A percentile compares a stretch with the other conserved stretches of the same genome.
phyloP scores from a whole-genome alignment of 2,888 invertebrate species.

The Frankliniella fusca region DNA sequence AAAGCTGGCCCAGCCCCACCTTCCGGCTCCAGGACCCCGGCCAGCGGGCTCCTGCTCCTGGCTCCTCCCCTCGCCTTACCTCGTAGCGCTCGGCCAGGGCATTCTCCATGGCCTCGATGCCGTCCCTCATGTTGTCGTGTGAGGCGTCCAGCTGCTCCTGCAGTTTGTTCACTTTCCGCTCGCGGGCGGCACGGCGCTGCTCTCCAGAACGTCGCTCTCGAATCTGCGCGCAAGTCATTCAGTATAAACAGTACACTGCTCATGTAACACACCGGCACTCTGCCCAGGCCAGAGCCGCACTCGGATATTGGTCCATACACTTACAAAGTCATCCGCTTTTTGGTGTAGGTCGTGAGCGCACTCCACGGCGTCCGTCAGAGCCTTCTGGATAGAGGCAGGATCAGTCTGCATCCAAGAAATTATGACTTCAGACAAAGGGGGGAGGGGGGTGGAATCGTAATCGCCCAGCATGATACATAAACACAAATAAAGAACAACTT shows the following conservation, averaged over 20 bases:
- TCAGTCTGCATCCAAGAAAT: background rate
- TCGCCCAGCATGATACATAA: background rate
- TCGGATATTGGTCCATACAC: too few species aligned
- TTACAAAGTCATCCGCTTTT: background rate
- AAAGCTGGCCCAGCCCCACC: background rate
- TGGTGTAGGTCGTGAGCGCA: background rate
- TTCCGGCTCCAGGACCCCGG: background rate
- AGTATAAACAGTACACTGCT: too few species aligned
- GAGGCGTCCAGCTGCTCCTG: slow-evolving; percentile 18
- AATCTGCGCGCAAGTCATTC: background rate
- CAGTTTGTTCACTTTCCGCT: background rate
- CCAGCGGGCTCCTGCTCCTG: too few species aligned
- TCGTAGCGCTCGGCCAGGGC: slow-evolving; percentile 12
- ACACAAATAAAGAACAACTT: background rate
- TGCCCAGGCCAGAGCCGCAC: too few species aligned
- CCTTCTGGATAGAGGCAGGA: background rate
- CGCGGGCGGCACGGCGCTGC: background rate
- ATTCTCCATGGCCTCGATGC: slow-evolving; percentile 8
- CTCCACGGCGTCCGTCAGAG: background rate
- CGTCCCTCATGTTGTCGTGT: slow-evolving; percentile 16
- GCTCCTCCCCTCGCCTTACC: too few species aligned
- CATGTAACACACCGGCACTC: too few species aligned
- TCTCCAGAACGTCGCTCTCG: background rate
- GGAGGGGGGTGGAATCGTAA: too few species aligned
- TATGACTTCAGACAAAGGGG: background rate